Evolutionary conservation across 2,113 vertebrate species (phyloP), one percentile per base, ranked within the genome.

Genomic region (Macquaria australasica): DNA sequence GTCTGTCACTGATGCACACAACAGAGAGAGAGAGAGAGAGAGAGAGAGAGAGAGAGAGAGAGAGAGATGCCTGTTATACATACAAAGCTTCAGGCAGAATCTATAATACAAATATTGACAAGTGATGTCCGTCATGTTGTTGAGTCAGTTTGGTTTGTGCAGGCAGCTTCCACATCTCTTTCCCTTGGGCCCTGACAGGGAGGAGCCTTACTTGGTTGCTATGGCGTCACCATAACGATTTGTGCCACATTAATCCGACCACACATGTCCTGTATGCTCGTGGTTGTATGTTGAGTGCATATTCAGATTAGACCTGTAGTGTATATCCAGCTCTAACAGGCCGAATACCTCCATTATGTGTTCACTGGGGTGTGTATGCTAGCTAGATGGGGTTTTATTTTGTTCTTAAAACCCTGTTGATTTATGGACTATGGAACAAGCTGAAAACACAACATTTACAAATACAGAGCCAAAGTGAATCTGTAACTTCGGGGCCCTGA

Each of bases 31-130:
- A 67, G 69, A 79, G 55, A 14, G 76, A 79, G 71, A 71, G 48
- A 76, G 80, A 69, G 78, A 78, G 73, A 83, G 31, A 78, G 69
- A 85, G 75, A 68, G 69, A 11, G 74, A 74, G 68, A 73, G n/a
- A 70, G 76, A 82, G 43, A 73, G 70, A 84, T 34, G 68, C 69
- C 39, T 53, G 80, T 73, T 77, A 64, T 43, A 77, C 77, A 87
- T 81, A 71, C 75, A 84, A 76, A 74, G 83, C 87, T 81, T 59
- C 73, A 85, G 72, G 73, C 75, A 77, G 71, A 83, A 86, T 84
- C 86, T 72, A 71, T 86, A 62, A 87, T 81, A 84, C 84, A 93
- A 88, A 93, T 88, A 93, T 91, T 89, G 83, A 93, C 89, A 83
- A 91, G 81, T 71, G 56, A 84, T 37, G 62, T 73, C 55, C 18